Percentiles rank a stretch among this genome's conserved stretches.
Conservation (phyloP, 2,888 invertebrate genomes). For the Eucera pruinosa region DNA sequence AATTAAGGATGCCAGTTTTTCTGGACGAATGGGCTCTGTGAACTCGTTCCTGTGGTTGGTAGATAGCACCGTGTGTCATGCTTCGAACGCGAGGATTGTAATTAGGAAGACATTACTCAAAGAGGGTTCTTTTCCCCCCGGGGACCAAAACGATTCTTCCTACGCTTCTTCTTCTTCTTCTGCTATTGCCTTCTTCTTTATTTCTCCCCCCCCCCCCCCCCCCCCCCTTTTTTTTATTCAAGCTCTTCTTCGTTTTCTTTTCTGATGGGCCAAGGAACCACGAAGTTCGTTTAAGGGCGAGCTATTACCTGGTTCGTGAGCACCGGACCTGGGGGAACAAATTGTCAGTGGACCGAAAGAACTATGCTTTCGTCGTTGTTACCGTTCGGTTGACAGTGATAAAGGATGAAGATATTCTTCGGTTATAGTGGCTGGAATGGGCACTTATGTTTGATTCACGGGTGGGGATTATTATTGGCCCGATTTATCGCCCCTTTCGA, state of each 20-base stretch:
- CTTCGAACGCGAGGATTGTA: slow-evolving; percentile 72
- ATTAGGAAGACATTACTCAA: slow-evolving; percentile 80
- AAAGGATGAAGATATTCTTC: slow-evolving; percentile 39
- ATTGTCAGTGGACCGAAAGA: slow-evolving; percentile 59
- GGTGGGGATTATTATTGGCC: neutral
- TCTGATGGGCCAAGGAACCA: slow-evolving; percentile 27
- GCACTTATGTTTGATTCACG: slow-evolving; percentile 2
- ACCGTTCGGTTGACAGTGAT: slow-evolving; percentile 54
- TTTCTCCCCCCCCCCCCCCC: neutral
- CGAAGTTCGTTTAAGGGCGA: slow-evolving; percentile 51
- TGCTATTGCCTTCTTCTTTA: neutral
- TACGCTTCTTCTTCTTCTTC: slow-evolving; percentile 30
- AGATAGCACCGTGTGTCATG: slow-evolving; percentile 56
- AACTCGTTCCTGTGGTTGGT: slow-evolving; percentile 56
- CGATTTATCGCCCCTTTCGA: neutral
- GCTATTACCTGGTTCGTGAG: slow-evolving; percentile 41
- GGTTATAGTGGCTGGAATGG: neutral
- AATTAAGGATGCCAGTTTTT: slow-evolving; percentile 60
- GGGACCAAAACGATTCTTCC: slow-evolving; percentile 45
- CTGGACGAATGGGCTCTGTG: slow-evolving; percentile 37
- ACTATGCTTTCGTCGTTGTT: slow-evolving; percentile 14
- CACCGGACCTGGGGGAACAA: slow-evolving; percentile 48
- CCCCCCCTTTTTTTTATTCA: too few relatives aligned
- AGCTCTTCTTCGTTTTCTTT: slow-evolving; percentile 1
- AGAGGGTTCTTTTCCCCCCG: slow-evolving; percentile 56